These are phyloP conservation scores for Melanostoma mellinum DNA, from an alignment of 2,888 invertebrate genomes.

Conservation along the genomic window DNA sequence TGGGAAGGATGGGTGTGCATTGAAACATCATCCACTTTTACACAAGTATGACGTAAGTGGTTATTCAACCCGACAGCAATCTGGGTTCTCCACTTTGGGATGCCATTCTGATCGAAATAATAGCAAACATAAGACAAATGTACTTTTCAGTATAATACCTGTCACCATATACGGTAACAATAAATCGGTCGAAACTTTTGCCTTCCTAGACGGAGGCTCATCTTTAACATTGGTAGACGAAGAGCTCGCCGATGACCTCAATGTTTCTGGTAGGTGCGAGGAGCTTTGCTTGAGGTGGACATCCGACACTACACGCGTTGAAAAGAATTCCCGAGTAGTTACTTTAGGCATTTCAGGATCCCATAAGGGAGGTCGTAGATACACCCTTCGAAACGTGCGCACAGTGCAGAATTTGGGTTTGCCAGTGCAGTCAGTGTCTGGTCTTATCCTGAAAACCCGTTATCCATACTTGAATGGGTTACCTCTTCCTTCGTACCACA, in stretches of 20 bases:
- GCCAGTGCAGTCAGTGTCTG: not conserved
- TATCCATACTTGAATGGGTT: too few species aligned
- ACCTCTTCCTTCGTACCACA: too few species aligned
- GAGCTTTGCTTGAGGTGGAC: slow-evolving; percentile 7
- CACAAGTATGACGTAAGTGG: not conserved
- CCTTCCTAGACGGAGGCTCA: slow-evolving; percentile 17
- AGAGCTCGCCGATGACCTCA: not conserved
- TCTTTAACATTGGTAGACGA: slow-evolving; percentile 10
- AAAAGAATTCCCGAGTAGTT: not conserved
- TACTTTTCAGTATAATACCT: not conserved
- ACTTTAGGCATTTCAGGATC: not conserved
- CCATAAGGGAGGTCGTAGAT: not conserved
- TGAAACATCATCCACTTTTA: not conserved
- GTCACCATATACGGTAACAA: slow-evolving; percentile 1
- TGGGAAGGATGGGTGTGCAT: not conserved
- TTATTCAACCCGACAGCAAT: not conserved
- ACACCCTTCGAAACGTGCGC: not conserved
- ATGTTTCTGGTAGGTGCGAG: not conserved
- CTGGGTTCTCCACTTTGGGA: not conserved
- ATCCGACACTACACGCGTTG: slow-evolving; percentile 2
- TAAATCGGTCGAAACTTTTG: not conserved
- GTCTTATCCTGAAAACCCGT: too few species aligned
- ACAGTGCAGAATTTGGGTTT: not conserved
- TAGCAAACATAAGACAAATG: not conserved
- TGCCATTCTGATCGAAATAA: not conserved